These are phyloP conservation scores for Zaprionus obscuricornis DNA, from an alignment of 2,888 invertebrate genomes.

Conservation along the genomic window DNA sequence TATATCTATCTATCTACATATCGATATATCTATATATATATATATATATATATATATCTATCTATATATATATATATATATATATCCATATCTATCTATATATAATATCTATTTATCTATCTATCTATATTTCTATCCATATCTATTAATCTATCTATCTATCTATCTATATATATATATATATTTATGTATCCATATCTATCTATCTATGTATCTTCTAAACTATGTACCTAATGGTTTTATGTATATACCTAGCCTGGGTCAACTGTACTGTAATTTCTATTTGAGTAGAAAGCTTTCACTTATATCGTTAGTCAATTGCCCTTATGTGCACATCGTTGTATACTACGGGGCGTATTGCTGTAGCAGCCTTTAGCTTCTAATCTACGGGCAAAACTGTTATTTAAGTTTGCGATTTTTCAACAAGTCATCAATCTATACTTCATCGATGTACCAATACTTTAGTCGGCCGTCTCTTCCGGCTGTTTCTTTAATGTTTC, in stretches of 20 bases:
- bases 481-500: slow-evolving; percentile 22
- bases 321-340: slow-evolving; percentile 39
- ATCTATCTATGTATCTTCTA: no score
- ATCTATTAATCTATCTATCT: not conserved
- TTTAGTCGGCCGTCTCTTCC: slow-evolving; percentile 44
- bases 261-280: no score
- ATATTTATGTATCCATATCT: no score
- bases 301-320: slow-evolving; percentile 47
- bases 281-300: not conserved
- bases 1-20: no score
- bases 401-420: slow-evolving; percentile 79
- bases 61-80: no score
- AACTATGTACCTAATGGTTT: no score
- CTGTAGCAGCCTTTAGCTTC: not conserved
- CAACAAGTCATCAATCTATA: slow-evolving; percentile 78
- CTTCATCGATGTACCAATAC: slow-evolving; percentile 58
- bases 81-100: no score
- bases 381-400: slow-evolving; percentile 57
- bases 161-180: not conserved
- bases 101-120: not conserved
- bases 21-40: no score
- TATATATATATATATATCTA: no score
- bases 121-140: not conserved
- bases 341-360: slow-evolving; percentile 35
- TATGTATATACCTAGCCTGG: no score